Conservation (phyloP, 2,113 vertebrate species). For the Turnix velox region DNA sequence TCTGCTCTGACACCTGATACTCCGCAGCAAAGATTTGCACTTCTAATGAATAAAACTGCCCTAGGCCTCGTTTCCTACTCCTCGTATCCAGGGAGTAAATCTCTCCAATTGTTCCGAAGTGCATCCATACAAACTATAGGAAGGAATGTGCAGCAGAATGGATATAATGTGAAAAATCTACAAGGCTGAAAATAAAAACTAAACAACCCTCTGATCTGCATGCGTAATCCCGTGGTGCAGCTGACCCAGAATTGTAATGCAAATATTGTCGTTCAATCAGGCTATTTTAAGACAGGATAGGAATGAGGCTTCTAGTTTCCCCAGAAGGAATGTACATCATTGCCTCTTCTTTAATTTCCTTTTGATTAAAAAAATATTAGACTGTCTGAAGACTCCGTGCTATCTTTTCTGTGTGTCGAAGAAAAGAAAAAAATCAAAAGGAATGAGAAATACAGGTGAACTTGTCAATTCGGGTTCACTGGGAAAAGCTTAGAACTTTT, state of each 20-base stretch:
- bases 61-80: constrained; percentile 22
- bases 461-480: constrained; percentile 37
- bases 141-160: constrained; percentile 18
- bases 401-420: constrained; percentile 33
- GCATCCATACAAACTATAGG: background rate
- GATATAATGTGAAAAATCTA: constrained; percentile 43
- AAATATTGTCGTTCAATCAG: constrained; percentile 62
- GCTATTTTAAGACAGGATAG: constrained; percentile 69
- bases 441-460: constrained; percentile 58
- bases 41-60: background rate
- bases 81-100: constrained; percentile 4
- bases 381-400: constrained; percentile 59
- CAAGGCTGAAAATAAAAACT: constrained; percentile 54
- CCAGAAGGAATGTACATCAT: constrained; percentile 67
- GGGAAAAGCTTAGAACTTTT: constrained; percentile 41
- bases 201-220: constrained; percentile 44
- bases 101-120: constrained; percentile 4
- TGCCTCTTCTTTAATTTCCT: constrained; percentile 72
- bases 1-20: constrained; percentile 40
- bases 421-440: constrained; percentile 45
- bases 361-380: constrained; percentile 77
- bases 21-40: constrained; percentile 16
- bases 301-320: constrained; percentile 51
- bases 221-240: constrained; percentile 47
- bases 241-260: constrained; percentile 70